Base-by-base conservation (phyloP, 2,888 invertebrate species). In the Galerucella pusilla region DNA sequence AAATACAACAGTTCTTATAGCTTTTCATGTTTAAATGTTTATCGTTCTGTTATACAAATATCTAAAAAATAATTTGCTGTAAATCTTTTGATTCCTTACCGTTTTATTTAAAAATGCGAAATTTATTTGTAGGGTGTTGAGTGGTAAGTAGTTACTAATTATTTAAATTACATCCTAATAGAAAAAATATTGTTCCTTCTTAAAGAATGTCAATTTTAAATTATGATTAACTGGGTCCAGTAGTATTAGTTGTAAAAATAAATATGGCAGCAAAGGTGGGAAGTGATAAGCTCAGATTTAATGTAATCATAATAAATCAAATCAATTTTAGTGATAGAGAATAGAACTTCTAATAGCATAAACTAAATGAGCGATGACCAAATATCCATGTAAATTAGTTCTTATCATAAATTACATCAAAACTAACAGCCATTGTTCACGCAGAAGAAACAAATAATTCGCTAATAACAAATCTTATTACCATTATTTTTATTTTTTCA, bases 401-500 rank as follows among this genome's bases (percentile, higher is more conserved):
- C 52, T 14, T 5, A 52, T n/a, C n/a, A 52, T 52, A 52, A 52
- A 52, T 49, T n/a, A 52, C n/a, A 52, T 52, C 6, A 52, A 52
- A 52, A 49, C 3, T n/a, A 52, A 52, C n/a, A n/a, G 6, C 20
- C 10, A 60, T 60, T 28, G 2, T 25, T 60, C 28, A 60, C 14
- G 14, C 9, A 60, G 11, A 10, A 20, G 6, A 11, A 60, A 25
- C 60, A 60, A 14, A 60, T 9, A 60, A 14, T 11, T 14, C 10
- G 25, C 4, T n/a, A n/a, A n/a, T n/a, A 42, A 14, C 16, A 3
- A 42, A 25, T 68, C 9, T 65, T 59, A 71, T 54, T 28, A 28
- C 11, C 20, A 49, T 20, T 67, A 60, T n/a, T 35, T 46, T 77
- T 76, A 78, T 87, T 88, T 63, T 65, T 65, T 2, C 87, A 94